Evolutionary conservation across 2,113 vertebrate genomes (phyloP), one percentile per base, ranked within the genome.

Genomic region (Andinoacara biseriatus): DNA sequence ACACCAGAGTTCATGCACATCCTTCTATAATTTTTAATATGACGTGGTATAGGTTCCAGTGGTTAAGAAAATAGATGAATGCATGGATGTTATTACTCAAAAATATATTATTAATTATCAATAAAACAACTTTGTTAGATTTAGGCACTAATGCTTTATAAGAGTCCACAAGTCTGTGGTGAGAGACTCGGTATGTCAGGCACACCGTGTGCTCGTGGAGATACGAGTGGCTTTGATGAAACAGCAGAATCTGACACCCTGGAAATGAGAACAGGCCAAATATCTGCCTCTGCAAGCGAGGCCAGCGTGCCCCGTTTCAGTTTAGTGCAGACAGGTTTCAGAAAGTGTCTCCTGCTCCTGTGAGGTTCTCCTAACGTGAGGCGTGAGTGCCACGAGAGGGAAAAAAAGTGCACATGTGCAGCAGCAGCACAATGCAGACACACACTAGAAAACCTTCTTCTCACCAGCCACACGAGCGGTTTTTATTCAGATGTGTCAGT

Each of bases 1-100:
- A 11, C 0, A 0, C 20, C 31, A 7, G 60, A 35, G 60, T 18
- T 61, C 0, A 61, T 0, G 29, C 29, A 33, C 29, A 2, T 35
- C 29, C 11, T 61, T 31, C 38, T 20, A 62, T 33, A 13, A n/a
- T 49, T 17, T 15, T 49, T 13, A 49, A 13, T 43, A 43, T 5
- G 38, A 11, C 38, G 6, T 15, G 13, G 43, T 46, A 15, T 46
- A 5, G 43, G 14, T 35, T n/a, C 35, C 35, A 35, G 35, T 13
- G 31, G 31, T 7, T 61, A 0, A 61, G 20, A 61, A 61, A 61
- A 18, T 5, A 7, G 59, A 0, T 0, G 31, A 62, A 62, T 0
- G 10, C 14, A 0, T 38, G 20, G 10, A 38, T 40, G 22, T 49
- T 26, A 26, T 11, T 67, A 67, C 22, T 40, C 46, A 2, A 4